These are phyloP conservation scores for Drosophila mauritiana DNA, from an alignment of 1,140 invertebrate genomes.

Conservation along the genomic window DNA sequence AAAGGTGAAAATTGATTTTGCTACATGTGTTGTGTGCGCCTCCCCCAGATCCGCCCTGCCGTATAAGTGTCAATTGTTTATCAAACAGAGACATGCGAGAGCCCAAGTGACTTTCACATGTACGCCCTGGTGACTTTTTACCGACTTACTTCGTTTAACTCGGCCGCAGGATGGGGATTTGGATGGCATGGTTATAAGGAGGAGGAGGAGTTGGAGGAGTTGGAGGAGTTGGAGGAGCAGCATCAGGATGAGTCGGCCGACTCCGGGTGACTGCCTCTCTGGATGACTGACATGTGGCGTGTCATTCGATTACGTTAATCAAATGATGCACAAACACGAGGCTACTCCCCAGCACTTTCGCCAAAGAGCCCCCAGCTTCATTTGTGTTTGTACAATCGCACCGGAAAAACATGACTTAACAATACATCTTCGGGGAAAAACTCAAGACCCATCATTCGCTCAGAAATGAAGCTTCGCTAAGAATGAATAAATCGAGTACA, in stretches of 20 bases:
- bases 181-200: neutral
- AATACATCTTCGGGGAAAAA: constrained; percentile 16
- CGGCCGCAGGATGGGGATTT: constrained; percentile 21
- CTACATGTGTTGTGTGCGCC: constrained; percentile 63
- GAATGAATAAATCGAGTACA: neutral
- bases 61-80: constrained; percentile 75
- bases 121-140: constrained; percentile 67
- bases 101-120: constrained; percentile 46
- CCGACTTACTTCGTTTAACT: constrained; percentile 71
- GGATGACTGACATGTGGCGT: constrained; percentile 58
- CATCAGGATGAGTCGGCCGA: constrained; percentile 19
- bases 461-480: neutral
- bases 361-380: neutral
- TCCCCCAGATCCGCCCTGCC: constrained; percentile 1
- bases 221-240: neutral
- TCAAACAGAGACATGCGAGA: constrained; percentile 58
- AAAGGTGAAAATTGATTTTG: constrained; percentile 83
- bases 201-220: neutral
- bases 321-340: constrained; percentile 79
- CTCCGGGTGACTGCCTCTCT: constrained; percentile 34
- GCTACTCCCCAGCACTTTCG: neutral
- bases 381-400: constrained; percentile 41
- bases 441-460: constrained; percentile 19
- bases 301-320: constrained; percentile 81
- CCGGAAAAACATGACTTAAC: constrained; percentile 36